Evolutionary conservation across 2,113 vertebrate species (phyloP).

Genomic region (Hipposideros armiger): DNA sequence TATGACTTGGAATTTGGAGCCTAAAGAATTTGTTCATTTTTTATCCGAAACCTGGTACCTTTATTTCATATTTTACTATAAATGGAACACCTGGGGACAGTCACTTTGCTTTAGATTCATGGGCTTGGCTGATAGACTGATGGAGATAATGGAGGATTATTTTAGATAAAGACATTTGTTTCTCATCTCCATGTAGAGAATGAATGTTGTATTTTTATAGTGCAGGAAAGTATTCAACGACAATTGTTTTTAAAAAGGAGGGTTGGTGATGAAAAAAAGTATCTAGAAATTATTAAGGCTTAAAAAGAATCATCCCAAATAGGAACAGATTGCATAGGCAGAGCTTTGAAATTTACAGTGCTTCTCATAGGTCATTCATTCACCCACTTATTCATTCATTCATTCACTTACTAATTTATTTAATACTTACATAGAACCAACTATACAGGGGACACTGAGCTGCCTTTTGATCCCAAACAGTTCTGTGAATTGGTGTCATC

Average conservation of each 20-base stretch:
- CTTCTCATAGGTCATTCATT: not conserved
- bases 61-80: not conserved
- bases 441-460: not conserved
- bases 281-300: not conserved
- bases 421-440: not conserved
- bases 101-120: not conserved
- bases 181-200: not conserved
- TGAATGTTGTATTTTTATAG: not conserved
- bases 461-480: not conserved
- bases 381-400: not conserved
- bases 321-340: not conserved
- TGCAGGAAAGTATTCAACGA: not conserved
- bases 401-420: not conserved
- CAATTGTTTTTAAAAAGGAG: not conserved
- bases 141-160: not conserved
- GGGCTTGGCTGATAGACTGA: not conserved
- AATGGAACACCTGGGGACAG: not conserved
- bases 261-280: not conserved
- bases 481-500: not conserved
- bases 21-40: conserved; percentile 47
- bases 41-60: not conserved
- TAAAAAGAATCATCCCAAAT: not conserved
- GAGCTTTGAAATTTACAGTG: not conserved
- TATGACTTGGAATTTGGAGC: not conserved
- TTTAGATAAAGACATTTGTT: conserved; percentile 14